phyloP scores from a whole-genome alignment of 2,888 invertebrate species.

The Ormyrus pomaceus region DNA sequence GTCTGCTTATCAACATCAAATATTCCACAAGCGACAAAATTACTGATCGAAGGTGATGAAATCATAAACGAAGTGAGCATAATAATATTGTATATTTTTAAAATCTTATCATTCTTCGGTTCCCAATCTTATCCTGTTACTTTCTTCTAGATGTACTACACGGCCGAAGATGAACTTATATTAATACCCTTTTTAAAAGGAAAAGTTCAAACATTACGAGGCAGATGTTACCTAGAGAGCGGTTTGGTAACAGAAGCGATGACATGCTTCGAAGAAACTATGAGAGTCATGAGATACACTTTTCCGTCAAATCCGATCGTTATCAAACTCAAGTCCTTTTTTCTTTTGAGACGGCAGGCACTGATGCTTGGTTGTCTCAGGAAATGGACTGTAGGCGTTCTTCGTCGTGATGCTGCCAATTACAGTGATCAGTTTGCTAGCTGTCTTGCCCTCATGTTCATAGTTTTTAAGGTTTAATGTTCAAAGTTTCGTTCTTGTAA shows the following conservation, averaged over 20 bases:
- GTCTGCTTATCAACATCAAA: slow-evolving; percentile 78
- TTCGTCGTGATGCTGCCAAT: slow-evolving; percentile 71
- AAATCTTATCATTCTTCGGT: too few species aligned
- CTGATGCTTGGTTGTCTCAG: slow-evolving; percentile 69
- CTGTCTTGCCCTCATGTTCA: slow-evolving; percentile 74
- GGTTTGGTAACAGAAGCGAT: slow-evolving; percentile 74
- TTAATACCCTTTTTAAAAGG: slow-evolving; percentile 71
- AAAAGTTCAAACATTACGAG: slow-evolving; percentile 75
- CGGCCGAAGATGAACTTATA: slow-evolving; percentile 64
- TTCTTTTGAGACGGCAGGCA: slow-evolving; percentile 68
- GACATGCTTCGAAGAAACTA: slow-evolving; percentile 69
- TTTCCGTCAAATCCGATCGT: slow-evolving; percentile 71
- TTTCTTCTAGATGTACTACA: slow-evolving; percentile 28
- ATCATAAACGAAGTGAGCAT: slow-evolving; percentile 63
- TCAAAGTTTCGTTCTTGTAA: slow-evolving; percentile 67
- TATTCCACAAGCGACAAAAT: slow-evolving; percentile 78
- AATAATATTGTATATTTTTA: too few species aligned
- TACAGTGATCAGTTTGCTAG: slow-evolving; percentile 76
- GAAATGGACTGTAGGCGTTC: slow-evolving; percentile 61
- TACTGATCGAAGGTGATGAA: slow-evolving; percentile 77
- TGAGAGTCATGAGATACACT: slow-evolving; percentile 72
- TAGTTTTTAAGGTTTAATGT: slow-evolving; percentile 74
- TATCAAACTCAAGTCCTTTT: slow-evolving; percentile 64
- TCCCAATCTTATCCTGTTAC: too few species aligned
- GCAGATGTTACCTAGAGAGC: slow-evolving; percentile 73